Evolutionary conservation across 2,113 vertebrate genomes (phyloP).

Genomic region (Sebastes schlegelii): DNA sequence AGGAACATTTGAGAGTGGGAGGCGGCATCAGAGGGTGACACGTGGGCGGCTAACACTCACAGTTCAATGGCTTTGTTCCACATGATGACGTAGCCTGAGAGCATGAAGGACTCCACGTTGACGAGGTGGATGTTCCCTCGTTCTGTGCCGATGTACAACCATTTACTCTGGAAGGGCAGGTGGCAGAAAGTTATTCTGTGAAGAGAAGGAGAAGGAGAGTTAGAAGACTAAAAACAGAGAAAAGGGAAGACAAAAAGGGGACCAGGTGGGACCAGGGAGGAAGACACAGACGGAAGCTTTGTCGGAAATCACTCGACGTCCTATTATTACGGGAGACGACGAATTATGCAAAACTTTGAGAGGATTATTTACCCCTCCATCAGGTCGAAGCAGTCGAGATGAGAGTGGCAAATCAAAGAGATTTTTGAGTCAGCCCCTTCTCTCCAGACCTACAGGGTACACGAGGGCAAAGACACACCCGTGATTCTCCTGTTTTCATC

Average conservation of each 20-base stretch:
- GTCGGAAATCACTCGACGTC: conserved; percentile 33
- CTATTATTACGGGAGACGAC: conserved; percentile 29
- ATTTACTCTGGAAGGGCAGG: conserved; percentile 99
- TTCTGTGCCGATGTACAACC: conserved; percentile 98
- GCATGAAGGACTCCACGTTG: conserved; percentile 99
- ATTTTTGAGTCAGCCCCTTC: conserved; percentile 48
- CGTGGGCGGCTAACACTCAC: conserved; percentile 86
- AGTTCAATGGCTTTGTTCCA: conserved; percentile 99
- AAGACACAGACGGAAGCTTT: conserved; percentile 25
- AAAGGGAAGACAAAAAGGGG: neutral
- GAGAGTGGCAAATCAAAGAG: conserved; percentile 47
- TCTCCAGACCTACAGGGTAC: conserved; percentile 38
- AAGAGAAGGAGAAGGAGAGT: conserved; percentile 52
- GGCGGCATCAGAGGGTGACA: conserved; percentile 16
- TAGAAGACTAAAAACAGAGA: neutral
- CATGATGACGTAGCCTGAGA: conserved; percentile 99
- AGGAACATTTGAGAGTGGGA: conserved; percentile 7
- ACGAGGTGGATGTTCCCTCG: conserved; percentile 99
- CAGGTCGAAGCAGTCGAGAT: conserved; percentile 46
- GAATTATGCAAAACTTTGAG: conserved; percentile 56
- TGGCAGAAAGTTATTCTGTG: conserved; percentile 98
- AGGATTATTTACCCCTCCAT: conserved; percentile 61
- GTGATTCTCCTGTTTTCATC: conserved; percentile 63
- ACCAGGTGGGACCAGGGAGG: neutral
- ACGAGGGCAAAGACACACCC: conserved; percentile 40